phyloP scores from a whole-genome alignment of 2,113 vertebrate genomes.

The Narcine bancroftii region DNA sequence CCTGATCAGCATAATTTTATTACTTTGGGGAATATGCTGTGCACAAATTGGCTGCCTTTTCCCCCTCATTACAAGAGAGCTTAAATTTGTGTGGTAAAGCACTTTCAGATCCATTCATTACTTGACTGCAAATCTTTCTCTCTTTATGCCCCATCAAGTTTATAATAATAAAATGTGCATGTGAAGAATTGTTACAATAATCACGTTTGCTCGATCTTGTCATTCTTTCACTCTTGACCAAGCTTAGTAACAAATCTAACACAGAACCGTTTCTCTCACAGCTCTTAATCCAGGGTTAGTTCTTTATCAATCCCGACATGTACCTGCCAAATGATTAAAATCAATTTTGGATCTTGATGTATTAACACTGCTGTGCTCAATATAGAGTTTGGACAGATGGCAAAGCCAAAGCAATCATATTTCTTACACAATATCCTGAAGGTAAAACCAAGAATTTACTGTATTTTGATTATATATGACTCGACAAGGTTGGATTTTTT shows the following conservation, averaged over 20 bases:
- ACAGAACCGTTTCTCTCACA: not conserved
- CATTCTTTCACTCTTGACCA: not conserved
- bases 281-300: not conserved
- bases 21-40: too few relatives aligned
- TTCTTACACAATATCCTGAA: not conserved
- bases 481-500: too few relatives aligned
- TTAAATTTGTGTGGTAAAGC: too few relatives aligned
- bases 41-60: too few relatives aligned
- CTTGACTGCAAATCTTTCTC: too few relatives aligned
- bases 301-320: not conserved
- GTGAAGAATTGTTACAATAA: slow-evolving; percentile 10
- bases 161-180: not conserved
- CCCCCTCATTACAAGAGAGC: too few relatives aligned
- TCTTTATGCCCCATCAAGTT: not conserved
- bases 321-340: not conserved
- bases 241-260: not conserved
- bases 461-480: not conserved
- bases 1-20: not conserved
- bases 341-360: not conserved
- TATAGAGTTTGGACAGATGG: slow-evolving; percentile 3
- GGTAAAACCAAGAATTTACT: not conserved
- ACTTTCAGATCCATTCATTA: too few relatives aligned
- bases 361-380: slow-evolving; percentile 14
- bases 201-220: not conserved
- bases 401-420: not conserved